Evolutionary conservation across 1,140 invertebrate species (phyloP), one percentile per base, ranked within the genome.

Genomic region (Drosophila bipectinata): DNA sequence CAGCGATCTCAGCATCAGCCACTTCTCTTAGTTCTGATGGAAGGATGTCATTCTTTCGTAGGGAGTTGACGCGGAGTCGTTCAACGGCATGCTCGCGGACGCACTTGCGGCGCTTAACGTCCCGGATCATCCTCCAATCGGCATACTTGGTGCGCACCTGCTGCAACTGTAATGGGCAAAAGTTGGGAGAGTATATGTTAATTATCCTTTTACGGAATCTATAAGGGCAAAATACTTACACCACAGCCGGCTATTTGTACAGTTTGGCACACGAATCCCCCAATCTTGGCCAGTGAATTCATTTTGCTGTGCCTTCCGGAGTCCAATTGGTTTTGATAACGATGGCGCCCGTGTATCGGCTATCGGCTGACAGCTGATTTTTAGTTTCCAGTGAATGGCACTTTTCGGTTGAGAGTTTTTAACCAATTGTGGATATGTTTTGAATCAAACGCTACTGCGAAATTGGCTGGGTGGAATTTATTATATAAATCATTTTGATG

Each of bases 11-110:
- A 77, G 94, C 93, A 83, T 95, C 93, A 26, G 97, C 97, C 10
- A 94, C 72, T 92, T 96, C 95, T 76, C 93, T 92, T 3, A 98
- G 92, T 93, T 97, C 96, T 49, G 90, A 52, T 1, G 97, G 98
- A 18, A 98, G 91, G 75, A 98, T 95, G 84, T 95, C 93, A 90
- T 97, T 97, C 89, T 95, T 96, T 61, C 96, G 94, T 28, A 98
- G 79, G 3, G 95, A 94, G 90, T 97, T 95, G 0, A 97, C 92
- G 61, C 97, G 93, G 15, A 96, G 91, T 72, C 97, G 93, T 37
- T 95, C 94, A 8, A 94, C 92, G 62, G 94, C 96, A 92, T 95
- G 93, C 88, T 98, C 94, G 61, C 94, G 94, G 2, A 95, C 94
- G 67, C 95, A 92, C 84, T 95, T 94, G 58, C 97, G 93, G 52